Evolutionary conservation across 1,140 invertebrate genomes (phyloP).

Genomic region (Oncopeltus fasciatus): DNA sequence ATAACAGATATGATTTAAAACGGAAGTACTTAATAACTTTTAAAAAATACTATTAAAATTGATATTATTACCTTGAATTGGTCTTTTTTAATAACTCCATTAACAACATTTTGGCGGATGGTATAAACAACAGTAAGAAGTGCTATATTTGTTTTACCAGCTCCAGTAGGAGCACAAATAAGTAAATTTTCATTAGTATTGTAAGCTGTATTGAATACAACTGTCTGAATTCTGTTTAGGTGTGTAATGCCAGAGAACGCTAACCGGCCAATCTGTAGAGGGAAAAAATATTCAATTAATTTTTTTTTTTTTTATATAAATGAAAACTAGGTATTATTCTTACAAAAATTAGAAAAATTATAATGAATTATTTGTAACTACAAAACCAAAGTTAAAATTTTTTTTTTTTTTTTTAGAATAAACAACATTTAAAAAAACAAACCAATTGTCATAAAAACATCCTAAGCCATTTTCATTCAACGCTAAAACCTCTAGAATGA

Average conservation of each 20-base stretch:
- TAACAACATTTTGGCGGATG: slow-evolving; percentile 68
- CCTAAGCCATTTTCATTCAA: no score
- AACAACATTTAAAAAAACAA: no score
- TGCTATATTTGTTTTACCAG: slow-evolving; percentile 97
- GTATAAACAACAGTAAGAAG: slow-evolving; percentile 83
- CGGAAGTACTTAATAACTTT: no score
- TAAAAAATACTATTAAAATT: not conserved
- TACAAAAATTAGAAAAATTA: no score
- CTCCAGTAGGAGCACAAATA: slow-evolving; percentile 90
- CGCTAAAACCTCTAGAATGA: no score
- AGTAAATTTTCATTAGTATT: slow-evolving; percentile 93
- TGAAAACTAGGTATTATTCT: slow-evolving; percentile 11
- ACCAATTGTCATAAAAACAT: no score
- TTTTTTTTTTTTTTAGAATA: no score
- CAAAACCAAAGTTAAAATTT: not conserved
- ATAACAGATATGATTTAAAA: no score
- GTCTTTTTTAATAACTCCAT: slow-evolving; percentile 68
- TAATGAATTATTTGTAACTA: not conserved
- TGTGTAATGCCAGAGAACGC: slow-evolving; percentile 74
- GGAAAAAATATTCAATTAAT: not conserved
- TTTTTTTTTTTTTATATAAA: slow-evolving; percentile 14
- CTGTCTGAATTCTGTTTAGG: slow-evolving; percentile 88
- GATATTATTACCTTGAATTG: slow-evolving; percentile 68
- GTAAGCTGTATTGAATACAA: slow-evolving; percentile 91
- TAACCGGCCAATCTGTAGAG: slow-evolving; percentile 54